Base-by-base conservation (phyloP, 1,140 invertebrate species). In the Phenacoccus solenopsis region DNA sequence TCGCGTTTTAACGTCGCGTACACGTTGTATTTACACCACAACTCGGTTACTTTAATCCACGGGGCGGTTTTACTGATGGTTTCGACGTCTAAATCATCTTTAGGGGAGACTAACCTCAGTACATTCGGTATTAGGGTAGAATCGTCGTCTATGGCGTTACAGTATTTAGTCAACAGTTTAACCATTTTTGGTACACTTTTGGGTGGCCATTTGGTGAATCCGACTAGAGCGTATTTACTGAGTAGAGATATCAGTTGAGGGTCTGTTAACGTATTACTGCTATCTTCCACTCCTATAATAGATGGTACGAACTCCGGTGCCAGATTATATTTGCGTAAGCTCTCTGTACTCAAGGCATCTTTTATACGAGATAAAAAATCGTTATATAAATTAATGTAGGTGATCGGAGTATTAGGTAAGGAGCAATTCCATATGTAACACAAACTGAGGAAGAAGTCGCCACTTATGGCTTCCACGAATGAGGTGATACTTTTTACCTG, bases 121-220 rank as follows among this genome's bases (percentile, higher is more conserved):
- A 64, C 22, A 64, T 64, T 64, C 4, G 59, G 22, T 27, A 64
- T 4, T 10, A 64, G 25, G 20, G 59, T 27, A 9, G 4, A 16
- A 49, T 49, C 38, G 3, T 49, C 38, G 20, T 64, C 22, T 4
- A 64, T 64, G 3, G 59, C 22, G 4, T 27, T 4, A 22, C 59
- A 64, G 20, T 64, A 64, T 16, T 64, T 27, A 9, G 59, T 27
- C 22, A 64, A 22, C 10, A 64, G 25, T 27, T 2, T 5, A 1
- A 25, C 21, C 59, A 64, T 25, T 27, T 64, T 64, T 4, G 22
- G 13, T 3, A 25, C 16, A 9, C 3, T 25, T 27, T 64, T 64
- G 2, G 59, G 59, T 24, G 59, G 59, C 59, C 59, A 64, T 27
- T 64, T 64, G 12, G 59, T 64, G 21, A 64, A 64, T 9, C 59